Evolutionary conservation across 2,888 invertebrate genomes (phyloP), one percentile per base, ranked within the genome.

Genomic region (Ischnus inquisitorius): DNA sequence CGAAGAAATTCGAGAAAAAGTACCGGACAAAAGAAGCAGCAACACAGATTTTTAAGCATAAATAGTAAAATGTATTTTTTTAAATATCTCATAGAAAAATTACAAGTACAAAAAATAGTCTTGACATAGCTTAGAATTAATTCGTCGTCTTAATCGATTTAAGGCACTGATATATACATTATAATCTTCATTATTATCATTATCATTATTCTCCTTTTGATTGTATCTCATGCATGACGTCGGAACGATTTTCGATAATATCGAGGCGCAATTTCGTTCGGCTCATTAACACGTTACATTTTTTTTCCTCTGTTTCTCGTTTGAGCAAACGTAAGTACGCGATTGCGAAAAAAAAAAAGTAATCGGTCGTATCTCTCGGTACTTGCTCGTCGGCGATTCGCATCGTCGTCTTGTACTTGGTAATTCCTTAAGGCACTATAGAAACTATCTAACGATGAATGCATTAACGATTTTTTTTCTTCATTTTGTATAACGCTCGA

Each of bases 21-120:
- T 2, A 8, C 16, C 39, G 39, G 64, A 16, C 34, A 51, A 1
- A 3, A 57, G 8, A 60, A 41, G n/a, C 14, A 82, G 76, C 12
- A 71, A 72, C n/a, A n/a, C 14, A 72, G 34, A 72, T 79, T 77
- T 82, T 78, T 75, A 81, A 72, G 74, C 83, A 91, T 91, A 91
- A 92, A 92, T 91, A 92, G 83, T 89, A 88, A 87, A 88, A 88
- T 89, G 87, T 91, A 91, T 91, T 91, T 34, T n/a, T 75, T 92
- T 91, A 90, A 92, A 92, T 92, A 92, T 90, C 89, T 77, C 83
- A 89, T 91, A 89, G 88, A 81, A 91, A 90, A 88, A 86, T 89
- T 87, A 90, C 85, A 88, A 89, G 85, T 91, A 91, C 89, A 91
- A 88, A 87, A 86, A 86, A 88, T 87, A 87, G 79, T 85, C 68